Base-by-base conservation (phyloP, 2,888 invertebrate species). In the Diadegma fenestrale region DNA sequence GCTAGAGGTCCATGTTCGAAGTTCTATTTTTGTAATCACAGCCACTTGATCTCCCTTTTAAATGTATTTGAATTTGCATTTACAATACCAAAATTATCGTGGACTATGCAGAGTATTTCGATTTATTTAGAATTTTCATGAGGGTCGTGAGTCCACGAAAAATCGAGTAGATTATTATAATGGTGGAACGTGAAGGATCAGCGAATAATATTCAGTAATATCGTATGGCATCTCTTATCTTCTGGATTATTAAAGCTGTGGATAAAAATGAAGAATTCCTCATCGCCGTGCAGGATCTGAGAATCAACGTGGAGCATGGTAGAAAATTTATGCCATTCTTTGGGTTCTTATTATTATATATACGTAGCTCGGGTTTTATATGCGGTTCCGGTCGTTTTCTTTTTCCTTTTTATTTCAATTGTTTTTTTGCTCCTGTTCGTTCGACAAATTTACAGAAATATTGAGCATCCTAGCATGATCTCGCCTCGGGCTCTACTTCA, bases 361-460 rank as follows among this genome's bases (percentile, higher is more conserved):
- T 64, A 69, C 19, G 43, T 45, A 76, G 26, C 54, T 41, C 48
- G 61, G 51, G 41, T 69, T 63, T 63, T 71, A 76, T 64, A 63
- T 43, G 30, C 77, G 14, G n/a, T 76, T 84, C 43, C 37, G 26
- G 69, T 43, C n/a, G 63, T 43, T 63, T 33, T 41, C 30, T 66
- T 26, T 66, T 26, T 41, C 37, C 73, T 77, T 41, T 64, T 14
- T 22, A 22, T 33, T 45, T 58, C 33, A n/a, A 7, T 58, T 45
- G 12, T 33, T 72, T 26, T 51, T 19, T 51, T 71, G n/a, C n/a
- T 54, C 41, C 19, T 19, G 7, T 14, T 17, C 58, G 43, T n/a
- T 51, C 43, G 82, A 64, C 14, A 61, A 73, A 73, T 76, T 30
- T 41, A 37, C 68, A 78, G 79, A 30, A 79, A 26, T 37, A 73